phyloP scores from a whole-genome alignment of 2,113 vertebrate genomes.

The Elachura formosa region DNA sequence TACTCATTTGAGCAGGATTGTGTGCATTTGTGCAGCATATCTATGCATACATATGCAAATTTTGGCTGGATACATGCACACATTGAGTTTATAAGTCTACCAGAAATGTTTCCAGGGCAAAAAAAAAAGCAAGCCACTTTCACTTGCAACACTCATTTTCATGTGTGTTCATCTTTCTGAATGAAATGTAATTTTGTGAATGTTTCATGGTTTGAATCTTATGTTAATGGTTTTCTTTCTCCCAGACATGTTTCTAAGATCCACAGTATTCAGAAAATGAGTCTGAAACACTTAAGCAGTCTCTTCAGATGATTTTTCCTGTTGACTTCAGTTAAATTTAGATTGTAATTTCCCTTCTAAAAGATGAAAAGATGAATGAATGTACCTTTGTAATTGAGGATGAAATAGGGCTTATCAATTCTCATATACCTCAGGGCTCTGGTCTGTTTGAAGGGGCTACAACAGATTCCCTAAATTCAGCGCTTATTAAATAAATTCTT shows the following conservation, averaged over 20 bases:
- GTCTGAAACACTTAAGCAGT: not conserved
- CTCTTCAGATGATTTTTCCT: not conserved
- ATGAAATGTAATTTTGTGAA: not conserved
- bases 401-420: not conserved
- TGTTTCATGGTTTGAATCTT: not conserved
- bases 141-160: not conserved
- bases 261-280: not conserved
- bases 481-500: not conserved
- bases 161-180: not conserved
- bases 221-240: accelerated
- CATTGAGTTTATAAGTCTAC: accelerated
- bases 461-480: not conserved
- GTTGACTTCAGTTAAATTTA: not conserved
- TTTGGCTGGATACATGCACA: not conserved
- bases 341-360: not conserved
- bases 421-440: not conserved
- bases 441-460: not conserved
- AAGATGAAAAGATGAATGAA: no score
- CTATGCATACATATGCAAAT: not conserved
- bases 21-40: no score
- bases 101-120: not conserved
- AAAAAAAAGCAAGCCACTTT: not conserved
- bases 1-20: not conserved
- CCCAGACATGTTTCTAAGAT: not conserved
- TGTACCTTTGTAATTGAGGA: not conserved